These are phyloP conservation scores for Percopsis omiscomaycus DNA, from an alignment of 2,797 vertebrate species.

Conservation along the genomic window DNA sequence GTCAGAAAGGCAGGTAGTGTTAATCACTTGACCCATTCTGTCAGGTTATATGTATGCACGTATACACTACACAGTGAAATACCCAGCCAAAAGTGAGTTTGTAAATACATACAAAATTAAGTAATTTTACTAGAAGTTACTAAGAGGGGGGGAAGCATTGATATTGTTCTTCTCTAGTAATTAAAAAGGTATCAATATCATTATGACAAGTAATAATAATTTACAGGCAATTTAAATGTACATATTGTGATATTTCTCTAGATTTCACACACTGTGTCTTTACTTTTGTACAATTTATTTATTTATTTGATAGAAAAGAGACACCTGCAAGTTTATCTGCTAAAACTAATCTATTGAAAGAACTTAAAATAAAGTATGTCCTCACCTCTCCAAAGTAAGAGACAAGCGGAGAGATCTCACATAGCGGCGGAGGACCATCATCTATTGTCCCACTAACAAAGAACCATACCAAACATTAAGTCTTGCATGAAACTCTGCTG, in stretches of 20 bases:
- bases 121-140: too few relatives aligned
- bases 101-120: too few relatives aligned
- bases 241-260: too few relatives aligned
- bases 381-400: constrained; percentile 96
- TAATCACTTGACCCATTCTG: not conserved
- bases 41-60: too few relatives aligned
- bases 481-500: not conserved
- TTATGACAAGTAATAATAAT: not conserved
- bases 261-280: too few relatives aligned
- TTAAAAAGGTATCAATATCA: not conserved
- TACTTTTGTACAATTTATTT: too few relatives aligned
- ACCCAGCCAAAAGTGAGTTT: too few relatives aligned
- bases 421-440: constrained; percentile 72
- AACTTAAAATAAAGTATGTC: not conserved
- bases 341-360: not conserved
- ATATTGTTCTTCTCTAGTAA: not conserved
- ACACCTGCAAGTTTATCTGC: too few relatives aligned
- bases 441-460: constrained; percentile 58
- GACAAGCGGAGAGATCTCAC: constrained; percentile 92
- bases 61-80: too few relatives aligned
- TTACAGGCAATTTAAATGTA: too few relatives aligned
- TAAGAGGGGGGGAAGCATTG: too few relatives aligned
- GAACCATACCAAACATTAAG: not conserved
- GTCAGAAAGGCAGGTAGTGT: not conserved
- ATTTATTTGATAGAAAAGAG: too few relatives aligned